phyloP scores from a whole-genome alignment of 2,888 invertebrate species.

The Parnassius orleans region DNA sequence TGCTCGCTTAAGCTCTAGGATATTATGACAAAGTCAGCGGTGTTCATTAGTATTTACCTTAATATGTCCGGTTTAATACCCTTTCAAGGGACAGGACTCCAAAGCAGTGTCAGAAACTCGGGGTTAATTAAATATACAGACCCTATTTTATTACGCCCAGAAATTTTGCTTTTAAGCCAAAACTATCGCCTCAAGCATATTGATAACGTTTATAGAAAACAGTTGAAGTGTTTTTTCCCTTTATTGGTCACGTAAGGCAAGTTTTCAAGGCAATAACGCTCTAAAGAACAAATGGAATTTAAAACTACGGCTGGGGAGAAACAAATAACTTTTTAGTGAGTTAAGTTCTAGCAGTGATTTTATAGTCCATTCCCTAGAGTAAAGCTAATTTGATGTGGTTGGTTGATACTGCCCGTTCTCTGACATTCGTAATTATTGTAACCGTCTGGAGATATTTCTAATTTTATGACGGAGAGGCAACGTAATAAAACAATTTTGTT shows the following conservation, averaged over 20 bases:
- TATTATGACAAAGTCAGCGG: too few relatives aligned
- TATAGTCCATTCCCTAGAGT: slow-evolving; percentile 14
- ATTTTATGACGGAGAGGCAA: background rate
- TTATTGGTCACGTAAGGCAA: slow-evolving; percentile 16
- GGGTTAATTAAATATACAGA: too few relatives aligned
- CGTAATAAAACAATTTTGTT: background rate
- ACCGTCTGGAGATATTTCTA: slow-evolving; percentile 1
- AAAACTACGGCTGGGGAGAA: slow-evolving; percentile 11
- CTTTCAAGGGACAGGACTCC: too few relatives aligned
- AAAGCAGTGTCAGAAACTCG: too few relatives aligned
- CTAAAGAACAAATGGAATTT: slow-evolving; percentile 14
- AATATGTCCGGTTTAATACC: too few relatives aligned
- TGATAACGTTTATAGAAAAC: background rate
- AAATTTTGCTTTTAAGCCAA: too few relatives aligned
- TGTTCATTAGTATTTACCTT: too few relatives aligned
- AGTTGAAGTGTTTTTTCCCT: background rate
- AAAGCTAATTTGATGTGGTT: slow-evolving; percentile 16
- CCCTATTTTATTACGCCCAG: too few relatives aligned
- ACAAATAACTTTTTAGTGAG: slow-evolving; percentile 23
- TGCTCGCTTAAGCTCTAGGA: too few relatives aligned
- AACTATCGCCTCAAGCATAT: background rate
- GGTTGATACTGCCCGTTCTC: slow-evolving; percentile 7
- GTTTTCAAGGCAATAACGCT: slow-evolving; percentile 9
- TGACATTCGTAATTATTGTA: slow-evolving; percentile 6
- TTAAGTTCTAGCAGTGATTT: slow-evolving; percentile 22